phyloP scores from a whole-genome alignment of 2,797 vertebrate genomes.

The Morus bassanus region DNA sequence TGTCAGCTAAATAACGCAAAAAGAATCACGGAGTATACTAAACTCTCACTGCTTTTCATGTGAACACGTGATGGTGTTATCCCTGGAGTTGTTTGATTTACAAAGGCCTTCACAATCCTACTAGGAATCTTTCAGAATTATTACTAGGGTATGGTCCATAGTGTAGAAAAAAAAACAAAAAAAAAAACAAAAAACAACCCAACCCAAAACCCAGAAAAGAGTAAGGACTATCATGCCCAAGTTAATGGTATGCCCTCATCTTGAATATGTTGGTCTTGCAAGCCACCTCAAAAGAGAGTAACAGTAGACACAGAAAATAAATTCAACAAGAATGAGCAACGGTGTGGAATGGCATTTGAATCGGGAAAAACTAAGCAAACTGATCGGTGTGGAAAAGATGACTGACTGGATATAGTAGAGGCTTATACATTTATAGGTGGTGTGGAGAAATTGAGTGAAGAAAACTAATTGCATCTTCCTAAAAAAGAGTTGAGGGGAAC shows the following conservation, averaged over 20 bases:
- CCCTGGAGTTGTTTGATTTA: neutral
- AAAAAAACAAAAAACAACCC: no score
- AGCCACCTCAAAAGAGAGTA: neutral
- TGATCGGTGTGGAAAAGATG: neutral
- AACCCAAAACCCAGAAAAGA: neutral
- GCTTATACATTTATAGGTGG: neutral
- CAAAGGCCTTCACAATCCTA: neutral
- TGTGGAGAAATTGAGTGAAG: neutral
- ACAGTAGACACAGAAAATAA: neutral
- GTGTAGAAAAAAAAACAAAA: neutral
- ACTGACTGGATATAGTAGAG: neutral
- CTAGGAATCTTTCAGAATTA: neutral
- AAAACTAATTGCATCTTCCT: neutral
- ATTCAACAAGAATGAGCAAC: neutral
- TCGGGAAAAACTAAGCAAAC: neutral
- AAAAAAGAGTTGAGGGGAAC: neutral
- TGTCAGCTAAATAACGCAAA: neutral
- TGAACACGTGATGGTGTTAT: neutral
- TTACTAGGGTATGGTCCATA: rapidly evolving
- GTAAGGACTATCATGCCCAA: neutral
- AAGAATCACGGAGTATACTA: neutral
- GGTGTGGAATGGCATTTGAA: neutral
- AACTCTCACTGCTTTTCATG: neutral
- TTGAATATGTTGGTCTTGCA: neutral
- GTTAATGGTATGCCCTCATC: neutral